Percentiles rank a stretch among this genome's conserved stretches.
phyloP scores from a whole-genome alignment of 2,113 vertebrate species.

The Cyphomyrus plagiostoma region DNA sequence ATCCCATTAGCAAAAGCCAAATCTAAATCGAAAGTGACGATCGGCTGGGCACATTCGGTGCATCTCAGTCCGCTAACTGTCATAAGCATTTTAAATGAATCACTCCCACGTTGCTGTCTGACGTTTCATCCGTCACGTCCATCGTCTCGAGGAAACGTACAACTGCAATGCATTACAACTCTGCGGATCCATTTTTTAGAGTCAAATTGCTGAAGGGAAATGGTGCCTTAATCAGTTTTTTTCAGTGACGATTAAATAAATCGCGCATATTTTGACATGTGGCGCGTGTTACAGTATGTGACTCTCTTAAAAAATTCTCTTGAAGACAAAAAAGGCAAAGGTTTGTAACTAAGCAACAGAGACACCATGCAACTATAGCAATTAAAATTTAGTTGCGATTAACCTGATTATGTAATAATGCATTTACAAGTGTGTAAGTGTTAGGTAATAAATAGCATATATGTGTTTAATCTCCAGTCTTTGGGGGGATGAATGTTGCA shows the following conservation, averaged over 20 bases:
- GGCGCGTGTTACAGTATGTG: not conserved
- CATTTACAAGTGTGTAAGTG: not conserved
- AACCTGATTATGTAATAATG: not conserved
- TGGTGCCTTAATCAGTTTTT: constrained; percentile 66
- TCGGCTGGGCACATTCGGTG: constrained; percentile 74
- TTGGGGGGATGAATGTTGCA: not conserved
- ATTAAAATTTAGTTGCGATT: not conserved
- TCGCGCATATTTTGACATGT: constrained; percentile 37
- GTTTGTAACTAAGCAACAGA: not conserved
- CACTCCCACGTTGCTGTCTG: constrained; percentile 76
- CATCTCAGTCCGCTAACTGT: constrained; percentile 83
- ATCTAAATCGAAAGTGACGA: constrained; percentile 95
- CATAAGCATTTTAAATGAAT: constrained; percentile 94
- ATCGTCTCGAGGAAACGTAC: constrained; percentile 69
- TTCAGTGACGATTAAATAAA: constrained; percentile 35
- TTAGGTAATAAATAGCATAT: not conserved
- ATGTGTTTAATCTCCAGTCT: not conserved
- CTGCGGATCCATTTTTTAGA: constrained; percentile 61
- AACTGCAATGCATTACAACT: constrained; percentile 58
- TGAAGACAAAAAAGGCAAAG: constrained; percentile 1
- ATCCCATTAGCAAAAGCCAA: constrained; percentile 89
- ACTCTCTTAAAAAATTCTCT: not conserved
- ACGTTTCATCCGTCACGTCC: constrained; percentile 84
- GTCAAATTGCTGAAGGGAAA: constrained; percentile 69
- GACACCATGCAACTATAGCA: not conserved